Conservation (phyloP, 2,888 invertebrate genomes). For the Cataglyphis altisquamis region DNA sequence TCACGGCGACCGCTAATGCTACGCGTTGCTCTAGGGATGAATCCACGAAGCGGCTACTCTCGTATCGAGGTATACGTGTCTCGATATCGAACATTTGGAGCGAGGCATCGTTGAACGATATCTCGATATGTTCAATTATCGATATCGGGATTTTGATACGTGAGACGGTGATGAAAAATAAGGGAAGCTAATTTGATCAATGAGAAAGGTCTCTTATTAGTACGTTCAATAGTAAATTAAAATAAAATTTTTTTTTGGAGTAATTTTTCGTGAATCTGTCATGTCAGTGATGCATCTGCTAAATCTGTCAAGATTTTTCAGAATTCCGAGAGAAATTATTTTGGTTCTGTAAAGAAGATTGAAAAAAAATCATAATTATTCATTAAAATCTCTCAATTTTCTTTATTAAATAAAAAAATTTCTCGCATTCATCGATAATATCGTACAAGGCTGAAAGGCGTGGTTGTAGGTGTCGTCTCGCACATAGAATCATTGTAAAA, state of each 20-base stretch:
- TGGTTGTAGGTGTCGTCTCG: slow-evolving; percentile 25
- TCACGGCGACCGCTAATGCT: slow-evolving; percentile 64
- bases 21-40: slow-evolving; percentile 20
- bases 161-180: background rate
- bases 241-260: background rate
- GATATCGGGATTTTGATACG: background rate
- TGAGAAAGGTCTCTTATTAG: background rate
- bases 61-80: slow-evolving; percentile 14
- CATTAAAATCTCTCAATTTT: background rate
- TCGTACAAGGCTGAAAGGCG: background rate
- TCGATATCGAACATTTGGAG: background rate
- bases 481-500: background rate
- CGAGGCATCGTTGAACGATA: background rate
- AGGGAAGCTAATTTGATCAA: background rate
- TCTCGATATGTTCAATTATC: slow-evolving; percentile 23
- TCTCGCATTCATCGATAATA: background rate
- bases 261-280: background rate
- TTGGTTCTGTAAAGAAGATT: background rate
- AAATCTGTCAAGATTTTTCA: background rate
- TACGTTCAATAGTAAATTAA: too few species aligned
- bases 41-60: background rate
- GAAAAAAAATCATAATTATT: background rate
- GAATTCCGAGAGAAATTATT: background rate
- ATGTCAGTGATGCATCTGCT: background rate
- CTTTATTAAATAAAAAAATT: background rate